Conservation (phyloP, 2,113 vertebrate genomes). For the Sceloporus undulatus region DNA sequence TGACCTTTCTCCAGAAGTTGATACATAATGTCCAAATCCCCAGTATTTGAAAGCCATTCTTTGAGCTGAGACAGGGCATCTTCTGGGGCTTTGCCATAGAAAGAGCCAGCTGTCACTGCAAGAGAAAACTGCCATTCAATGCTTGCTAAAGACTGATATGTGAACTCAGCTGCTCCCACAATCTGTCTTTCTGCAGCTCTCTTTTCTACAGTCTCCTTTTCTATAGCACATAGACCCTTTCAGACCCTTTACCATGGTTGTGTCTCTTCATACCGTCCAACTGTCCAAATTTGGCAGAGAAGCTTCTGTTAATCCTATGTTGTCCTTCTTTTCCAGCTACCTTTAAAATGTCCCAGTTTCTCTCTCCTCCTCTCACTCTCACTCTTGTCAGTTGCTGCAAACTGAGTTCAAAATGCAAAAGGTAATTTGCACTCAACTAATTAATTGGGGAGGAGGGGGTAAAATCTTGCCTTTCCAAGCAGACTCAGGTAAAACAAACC, state of each 20-base stretch:
- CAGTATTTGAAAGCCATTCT: not conserved
- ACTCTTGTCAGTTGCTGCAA: no score
- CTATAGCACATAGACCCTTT: not conserved
- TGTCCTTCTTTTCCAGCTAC: no score
- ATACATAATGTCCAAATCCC: not conserved
- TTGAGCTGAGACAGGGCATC: not conserved
- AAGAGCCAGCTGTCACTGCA: not conserved
- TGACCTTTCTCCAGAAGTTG: not conserved
- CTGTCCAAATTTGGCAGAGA: no score
- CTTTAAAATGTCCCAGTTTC: no score
- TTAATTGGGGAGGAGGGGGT: no score
- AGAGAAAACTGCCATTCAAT: not conserved
- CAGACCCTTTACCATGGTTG: not conserved
- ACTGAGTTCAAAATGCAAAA: no score
- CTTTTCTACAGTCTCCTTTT: not conserved
- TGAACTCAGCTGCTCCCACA: not conserved
- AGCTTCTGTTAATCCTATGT: no score
- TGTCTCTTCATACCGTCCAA: no score
- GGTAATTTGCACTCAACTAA: no score
- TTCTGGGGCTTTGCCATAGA: not conserved
- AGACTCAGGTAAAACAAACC: no score
- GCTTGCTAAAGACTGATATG: not conserved
- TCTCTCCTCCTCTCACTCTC: no score
- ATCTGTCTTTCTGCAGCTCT: not conserved
- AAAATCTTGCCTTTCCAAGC: no score